A percentile compares a stretch with the other conserved stretches of the same genome.
These are phyloP conservation scores for Proterorhinus semilunaris DNA, from an alignment of 2,113 vertebrate genomes.

Conservation along the genomic window DNA sequence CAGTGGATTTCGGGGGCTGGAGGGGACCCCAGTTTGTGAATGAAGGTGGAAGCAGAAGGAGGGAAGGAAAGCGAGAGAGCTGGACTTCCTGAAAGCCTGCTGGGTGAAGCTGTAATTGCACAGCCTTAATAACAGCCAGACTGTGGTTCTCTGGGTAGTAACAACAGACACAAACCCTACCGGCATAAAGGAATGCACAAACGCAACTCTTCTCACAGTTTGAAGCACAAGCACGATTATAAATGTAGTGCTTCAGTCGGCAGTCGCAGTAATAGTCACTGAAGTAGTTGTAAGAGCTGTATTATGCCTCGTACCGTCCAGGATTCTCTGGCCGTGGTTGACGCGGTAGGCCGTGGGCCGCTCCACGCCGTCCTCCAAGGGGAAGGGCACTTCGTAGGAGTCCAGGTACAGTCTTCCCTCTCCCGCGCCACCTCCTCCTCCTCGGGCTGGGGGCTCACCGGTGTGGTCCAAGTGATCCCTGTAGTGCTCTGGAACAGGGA, in stretches of 20 bases:
- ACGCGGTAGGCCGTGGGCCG: constrained; percentile 60
- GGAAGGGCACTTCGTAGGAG: constrained; percentile 79
- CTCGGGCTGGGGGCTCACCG: background rate
- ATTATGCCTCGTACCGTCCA: constrained; percentile 71
- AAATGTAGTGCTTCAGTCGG: background rate
- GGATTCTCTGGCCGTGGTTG: constrained; percentile 67
- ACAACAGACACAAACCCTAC: too few relatives aligned
- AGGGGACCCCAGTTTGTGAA: too few relatives aligned
- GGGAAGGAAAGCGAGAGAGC: too few relatives aligned
- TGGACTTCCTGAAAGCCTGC: too few relatives aligned
- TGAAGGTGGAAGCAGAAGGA: too few relatives aligned
- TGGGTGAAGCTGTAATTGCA: too few relatives aligned
- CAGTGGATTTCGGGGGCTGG: too few relatives aligned
- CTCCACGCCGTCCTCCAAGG: constrained; percentile 76
- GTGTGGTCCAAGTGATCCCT: background rate
- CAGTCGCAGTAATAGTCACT: background rate
- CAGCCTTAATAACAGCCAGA: too few relatives aligned
- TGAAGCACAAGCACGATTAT: too few relatives aligned
- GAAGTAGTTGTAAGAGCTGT: background rate
- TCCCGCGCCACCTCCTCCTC: constrained; percentile 14
- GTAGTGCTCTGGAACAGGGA: constrained; percentile 43
- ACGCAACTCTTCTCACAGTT: too few relatives aligned
- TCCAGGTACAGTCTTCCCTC: constrained; percentile 77
- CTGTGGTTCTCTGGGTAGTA: too few relatives aligned
- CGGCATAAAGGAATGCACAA: too few relatives aligned